A percentile compares a stretch with the other conserved stretches of the same genome.
Evolutionary conservation across 2,113 vertebrate genomes (phyloP).

Genomic region (Calidris pugnax): DNA sequence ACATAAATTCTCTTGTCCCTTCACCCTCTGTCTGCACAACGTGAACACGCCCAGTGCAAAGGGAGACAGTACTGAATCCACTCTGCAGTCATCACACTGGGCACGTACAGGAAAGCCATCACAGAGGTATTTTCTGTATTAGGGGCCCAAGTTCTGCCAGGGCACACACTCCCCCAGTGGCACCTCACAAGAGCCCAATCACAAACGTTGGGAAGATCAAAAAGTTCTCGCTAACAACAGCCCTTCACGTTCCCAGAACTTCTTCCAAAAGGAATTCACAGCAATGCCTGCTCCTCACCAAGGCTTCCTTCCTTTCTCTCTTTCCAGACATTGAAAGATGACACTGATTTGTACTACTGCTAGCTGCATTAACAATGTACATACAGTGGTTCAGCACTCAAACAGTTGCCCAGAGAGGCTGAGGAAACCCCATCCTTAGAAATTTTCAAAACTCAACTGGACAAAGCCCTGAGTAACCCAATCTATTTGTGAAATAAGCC

Average conservation of each 20-base stretch:
- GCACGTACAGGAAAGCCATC: not conserved
- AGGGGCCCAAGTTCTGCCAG: not conserved
- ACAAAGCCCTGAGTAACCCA: not conserved
- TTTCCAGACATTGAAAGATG: not conserved
- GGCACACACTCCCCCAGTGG: not conserved
- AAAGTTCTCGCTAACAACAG: not conserved
- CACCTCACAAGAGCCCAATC: not conserved
- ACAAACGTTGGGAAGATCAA: not conserved
- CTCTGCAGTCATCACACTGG: rapidly evolving
- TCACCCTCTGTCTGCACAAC: not conserved
- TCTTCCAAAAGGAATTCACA: not conserved
- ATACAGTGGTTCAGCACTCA: not conserved
- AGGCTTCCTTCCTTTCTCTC: not conserved
- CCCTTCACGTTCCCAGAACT: not conserved
- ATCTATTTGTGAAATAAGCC: not conserved
- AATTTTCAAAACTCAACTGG: not conserved
- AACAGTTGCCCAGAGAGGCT: not conserved
- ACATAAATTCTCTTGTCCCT: not conserved
- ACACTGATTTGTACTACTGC: not conserved
- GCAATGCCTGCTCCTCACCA: not conserved
- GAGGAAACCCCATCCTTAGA: not conserved
- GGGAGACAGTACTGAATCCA: not conserved
- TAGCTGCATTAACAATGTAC: not conserved
- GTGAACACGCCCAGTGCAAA: rapidly evolving
- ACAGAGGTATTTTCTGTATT: not conserved